Evolutionary conservation across 2,797 vertebrate genomes (phyloP).

Genomic region (Serranus cabrilla): DNA sequence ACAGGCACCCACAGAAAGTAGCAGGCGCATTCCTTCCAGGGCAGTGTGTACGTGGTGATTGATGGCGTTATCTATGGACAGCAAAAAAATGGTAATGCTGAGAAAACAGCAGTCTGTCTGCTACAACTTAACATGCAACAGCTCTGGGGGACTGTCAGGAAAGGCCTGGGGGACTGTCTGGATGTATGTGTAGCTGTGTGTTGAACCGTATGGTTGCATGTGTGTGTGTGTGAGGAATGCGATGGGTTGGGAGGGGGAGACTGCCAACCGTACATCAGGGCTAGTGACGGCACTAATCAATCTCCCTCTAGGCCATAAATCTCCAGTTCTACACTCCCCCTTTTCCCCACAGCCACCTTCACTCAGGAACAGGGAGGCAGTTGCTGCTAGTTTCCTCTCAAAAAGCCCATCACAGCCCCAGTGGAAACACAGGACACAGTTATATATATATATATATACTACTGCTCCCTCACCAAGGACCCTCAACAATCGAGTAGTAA

Average conservation of each 20-base stretch:
- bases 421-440: conserved; percentile 50
- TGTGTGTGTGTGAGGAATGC: conserved; percentile 63
- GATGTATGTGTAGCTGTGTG: conserved; percentile 70
- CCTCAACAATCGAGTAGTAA: conserved; percentile 59
- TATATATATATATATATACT: conserved; percentile 19
- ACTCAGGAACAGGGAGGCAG: conserved; percentile 73
- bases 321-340: conserved; percentile 74
- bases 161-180: conserved; percentile 78
- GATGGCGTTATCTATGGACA: conserved; percentile 84
- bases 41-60: conserved; percentile 75
- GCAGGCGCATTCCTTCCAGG: conserved; percentile 74
- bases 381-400: conserved; percentile 72
- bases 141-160: conserved; percentile 80
- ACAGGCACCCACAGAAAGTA: conserved; percentile 66
- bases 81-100: conserved; percentile 77
- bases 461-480: conserved; percentile 41
- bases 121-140: conserved; percentile 82
- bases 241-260: conserved; percentile 79
- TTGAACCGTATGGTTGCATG: conserved; percentile 62
- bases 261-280: conserved; percentile 88
- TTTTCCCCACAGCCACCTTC: conserved; percentile 74
- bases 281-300: conserved; percentile 88
- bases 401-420: conserved; percentile 67
- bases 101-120: conserved; percentile 83
- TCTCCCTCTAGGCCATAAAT: conserved; percentile 88